Evolutionary conservation across 2,113 vertebrate species (phyloP).

Genomic region (Oceanites oceanicus): DNA sequence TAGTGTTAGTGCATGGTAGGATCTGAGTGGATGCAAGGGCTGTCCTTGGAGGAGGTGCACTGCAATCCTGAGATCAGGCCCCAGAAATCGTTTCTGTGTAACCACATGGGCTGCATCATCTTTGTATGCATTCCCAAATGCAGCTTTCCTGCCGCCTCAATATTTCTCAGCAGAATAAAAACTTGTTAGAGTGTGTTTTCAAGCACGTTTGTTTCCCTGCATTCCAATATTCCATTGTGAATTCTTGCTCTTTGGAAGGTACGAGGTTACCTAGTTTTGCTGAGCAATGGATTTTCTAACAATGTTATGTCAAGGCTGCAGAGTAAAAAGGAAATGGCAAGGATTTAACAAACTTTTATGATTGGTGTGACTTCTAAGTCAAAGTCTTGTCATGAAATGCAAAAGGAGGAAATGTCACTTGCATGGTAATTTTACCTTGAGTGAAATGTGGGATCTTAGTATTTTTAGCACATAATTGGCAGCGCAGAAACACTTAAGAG

Average conservation of each 20-base stretch:
- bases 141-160: neutral
- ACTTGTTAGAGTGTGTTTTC: neutral
- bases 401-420: slow-evolving; percentile 16
- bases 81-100: neutral
- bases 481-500: slow-evolving; percentile 22
- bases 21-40: neutral
- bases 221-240: neutral
- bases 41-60: fast-evolving
- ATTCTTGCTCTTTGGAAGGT: neutral
- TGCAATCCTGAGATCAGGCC: neutral
- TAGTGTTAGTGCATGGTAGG: fast-evolving
- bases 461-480: slow-evolving; percentile 31
- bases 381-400: neutral
- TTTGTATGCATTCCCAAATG: neutral
- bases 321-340: neutral
- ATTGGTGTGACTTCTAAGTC: slow-evolving; percentile 9
- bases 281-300: neutral
- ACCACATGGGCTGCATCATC: neutral
- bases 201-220: neutral
- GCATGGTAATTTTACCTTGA: slow-evolving; percentile 5
- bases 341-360: neutral
- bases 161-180: neutral
- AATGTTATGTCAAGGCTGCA: neutral
- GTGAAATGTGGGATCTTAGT: slow-evolving; percentile 9
- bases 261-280: neutral